phyloP scores from a whole-genome alignment of 2,113 vertebrate genomes.

The Solea senegalensis region DNA sequence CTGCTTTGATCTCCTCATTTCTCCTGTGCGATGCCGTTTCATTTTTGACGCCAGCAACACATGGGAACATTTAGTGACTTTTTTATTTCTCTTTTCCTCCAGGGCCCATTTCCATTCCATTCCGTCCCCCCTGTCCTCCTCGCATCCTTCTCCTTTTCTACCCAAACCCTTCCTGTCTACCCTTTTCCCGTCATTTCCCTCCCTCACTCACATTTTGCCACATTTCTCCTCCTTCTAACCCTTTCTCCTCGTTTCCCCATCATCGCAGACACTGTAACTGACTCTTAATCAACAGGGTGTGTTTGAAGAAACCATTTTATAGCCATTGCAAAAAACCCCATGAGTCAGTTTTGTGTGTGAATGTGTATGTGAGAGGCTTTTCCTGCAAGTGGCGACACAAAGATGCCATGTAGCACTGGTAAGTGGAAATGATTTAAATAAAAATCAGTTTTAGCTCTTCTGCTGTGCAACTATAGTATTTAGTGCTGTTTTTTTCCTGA shows the following conservation, averaged over 20 bases:
- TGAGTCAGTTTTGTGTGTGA: constrained; percentile 21
- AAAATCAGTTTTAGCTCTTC: not conserved
- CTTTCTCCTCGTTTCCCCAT: not conserved
- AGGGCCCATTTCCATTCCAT: not conserved
- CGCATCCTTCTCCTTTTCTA: constrained; percentile 8
- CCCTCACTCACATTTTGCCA: not conserved
- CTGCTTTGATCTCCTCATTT: constrained; percentile 32
- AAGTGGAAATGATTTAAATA: not conserved
- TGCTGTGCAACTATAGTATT: no score
- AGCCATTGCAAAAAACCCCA: constrained; percentile 37
- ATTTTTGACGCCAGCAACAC: constrained; percentile 18
- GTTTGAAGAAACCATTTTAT: constrained; percentile 61
- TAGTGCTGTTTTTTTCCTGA: constrained; percentile 15
- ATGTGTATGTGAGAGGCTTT: constrained; percentile 26
- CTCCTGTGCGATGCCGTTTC: constrained; percentile 11
- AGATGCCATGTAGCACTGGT: not conserved
- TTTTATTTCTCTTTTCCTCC: constrained; percentile 12
- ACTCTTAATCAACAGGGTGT: constrained; percentile 59
- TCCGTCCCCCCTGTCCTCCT: constrained; percentile 1
- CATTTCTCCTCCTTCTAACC: not conserved
- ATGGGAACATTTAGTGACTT: constrained; percentile 38
- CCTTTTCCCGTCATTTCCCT: not conserved
- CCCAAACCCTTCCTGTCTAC: not conserved
- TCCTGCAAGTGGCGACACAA: not conserved
- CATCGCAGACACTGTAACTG: constrained; percentile 39